phyloP scores from a whole-genome alignment of 2,797 vertebrate genomes.

The Chaetodon trifasciatus region DNA sequence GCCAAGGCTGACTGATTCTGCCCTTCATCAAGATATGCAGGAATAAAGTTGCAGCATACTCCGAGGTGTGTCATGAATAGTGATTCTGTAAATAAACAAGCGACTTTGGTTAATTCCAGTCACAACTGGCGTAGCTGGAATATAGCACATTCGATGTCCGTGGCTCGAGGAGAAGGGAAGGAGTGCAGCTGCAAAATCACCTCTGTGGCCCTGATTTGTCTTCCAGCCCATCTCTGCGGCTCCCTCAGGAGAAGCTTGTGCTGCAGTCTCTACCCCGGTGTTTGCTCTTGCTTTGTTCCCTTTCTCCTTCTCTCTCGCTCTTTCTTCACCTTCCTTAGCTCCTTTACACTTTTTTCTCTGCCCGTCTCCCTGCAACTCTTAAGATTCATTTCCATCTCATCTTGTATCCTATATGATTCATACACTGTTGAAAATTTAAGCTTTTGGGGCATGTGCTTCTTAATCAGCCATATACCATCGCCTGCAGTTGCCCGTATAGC shows the following conservation, averaged over 20 bases:
- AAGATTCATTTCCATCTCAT: constrained; percentile 44
- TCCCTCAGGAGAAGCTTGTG: constrained; percentile 69
- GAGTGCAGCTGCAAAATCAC: constrained; percentile 74
- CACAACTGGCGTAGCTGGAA: constrained; percentile 18
- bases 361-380: not conserved
- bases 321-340: constrained; percentile 23
- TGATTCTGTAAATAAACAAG: constrained; percentile 61
- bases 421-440: constrained; percentile 14
- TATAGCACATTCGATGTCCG: constrained; percentile 14
- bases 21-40: constrained; percentile 67
- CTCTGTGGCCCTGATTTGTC: constrained; percentile 79
- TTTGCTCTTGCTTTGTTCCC: constrained; percentile 71
- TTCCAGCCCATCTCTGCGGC: constrained; percentile 63
- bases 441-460: constrained; percentile 28
- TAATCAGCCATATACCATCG: constrained; percentile 27
- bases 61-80: constrained; percentile 56
- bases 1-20: constrained; percentile 69
- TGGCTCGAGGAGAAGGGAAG: constrained; percentile 43
- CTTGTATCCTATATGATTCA: not conserved
- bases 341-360: constrained; percentile 30
- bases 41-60: constrained; percentile 48
- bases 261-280: constrained; percentile 68
- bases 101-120: constrained; percentile 34
- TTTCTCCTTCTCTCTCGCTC: constrained; percentile 20
- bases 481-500: constrained; percentile 20